phyloP scores from a whole-genome alignment of 2,888 invertebrate genomes.

The Opisthograptis luteolata region DNA sequence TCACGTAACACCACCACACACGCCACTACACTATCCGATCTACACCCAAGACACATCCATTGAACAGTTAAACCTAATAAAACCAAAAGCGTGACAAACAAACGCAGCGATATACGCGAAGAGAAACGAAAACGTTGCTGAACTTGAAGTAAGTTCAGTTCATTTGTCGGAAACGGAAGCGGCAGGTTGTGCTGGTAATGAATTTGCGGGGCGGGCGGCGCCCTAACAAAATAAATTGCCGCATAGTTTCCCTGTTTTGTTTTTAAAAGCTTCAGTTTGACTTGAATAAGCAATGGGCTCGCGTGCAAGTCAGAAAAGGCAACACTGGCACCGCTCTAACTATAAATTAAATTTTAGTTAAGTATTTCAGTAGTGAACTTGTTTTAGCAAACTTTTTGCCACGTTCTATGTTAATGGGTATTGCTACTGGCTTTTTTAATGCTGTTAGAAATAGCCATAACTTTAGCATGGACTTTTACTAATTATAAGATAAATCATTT shows the following conservation, averaged over 20 bases:
- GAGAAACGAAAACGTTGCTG: conserved; percentile 13
- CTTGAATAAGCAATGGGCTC: conserved; percentile 55
- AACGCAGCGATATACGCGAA: conserved; percentile 44
- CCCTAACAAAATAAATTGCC: conserved; percentile 75
- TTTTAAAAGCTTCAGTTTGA: conserved; percentile 67
- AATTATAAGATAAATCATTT: background rate
- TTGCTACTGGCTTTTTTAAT: background rate
- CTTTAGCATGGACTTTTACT: background rate
- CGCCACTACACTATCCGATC: conserved; percentile 7
- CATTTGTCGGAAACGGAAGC: conserved; percentile 75
- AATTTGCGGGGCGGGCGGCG: conserved; percentile 79
- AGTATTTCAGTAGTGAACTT: conserved; percentile 32
- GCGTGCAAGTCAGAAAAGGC: conserved; percentile 37
- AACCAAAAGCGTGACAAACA: background rate
- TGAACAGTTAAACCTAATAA: background rate
- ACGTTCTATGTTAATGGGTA: background rate
- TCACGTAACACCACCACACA: conserved; percentile 40
- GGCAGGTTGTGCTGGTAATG: conserved; percentile 77
- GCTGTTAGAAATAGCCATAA: background rate
- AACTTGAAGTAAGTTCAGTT: conserved; percentile 46
- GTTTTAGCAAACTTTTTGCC: background rate
- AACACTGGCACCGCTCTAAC: conserved; percentile 36
- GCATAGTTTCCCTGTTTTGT: conserved; percentile 70
- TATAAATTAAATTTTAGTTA: conserved; percentile 41
- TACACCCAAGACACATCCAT: background rate